Base-by-base conservation (phyloP, 2,888 invertebrate genomes). In the Cyclophora albipunctata region DNA sequence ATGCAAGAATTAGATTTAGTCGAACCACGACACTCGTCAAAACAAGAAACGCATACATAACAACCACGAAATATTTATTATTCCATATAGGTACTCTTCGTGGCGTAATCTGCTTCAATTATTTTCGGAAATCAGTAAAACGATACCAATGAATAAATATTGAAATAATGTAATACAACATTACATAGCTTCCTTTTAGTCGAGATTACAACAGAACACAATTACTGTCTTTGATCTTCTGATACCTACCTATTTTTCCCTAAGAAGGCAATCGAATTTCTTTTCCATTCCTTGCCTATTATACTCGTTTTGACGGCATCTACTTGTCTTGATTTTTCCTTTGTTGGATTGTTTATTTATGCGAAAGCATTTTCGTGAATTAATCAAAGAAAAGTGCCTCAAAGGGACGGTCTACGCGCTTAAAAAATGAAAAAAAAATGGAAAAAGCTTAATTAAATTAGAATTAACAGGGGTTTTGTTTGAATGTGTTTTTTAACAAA, bases 181-280 rank as follows among this genome's bases (percentile, higher is more conserved):
- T 57, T 57, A 57, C 57, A 53, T 53, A 47, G 52, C 49, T 59
- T 55, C 60, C 55, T 54, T 50, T 61, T 54, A 54, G 57, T 52
- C 41, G 54, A 58, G 61, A 59, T 62, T 62, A 62, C 59, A 61
- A 55, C 55, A 50, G 54, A 59, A 60, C 51, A 57, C 59, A 59
- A 62, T 59, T 58, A 59, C 58, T 57, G 53, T 50, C 55, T 57
- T 62, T 60, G 58, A 59, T 61, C 61, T 59, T 47, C 45, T 52
- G 56, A 58, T 57, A 59, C 55, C 49, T 61, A 62, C 55, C 51
- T 62, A 62, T 57, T 60, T 58, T 53, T 53, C 53, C 54, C 50
- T 54, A 62, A 57, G 58, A 59, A 62, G 60, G 60, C 55, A 62
- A 62, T 60, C 53, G 56, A 62, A 60, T 62, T 59, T 60, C 51